Conservation (phyloP, 2,113 vertebrate genomes). For the Danionella cerebrum region DNA sequence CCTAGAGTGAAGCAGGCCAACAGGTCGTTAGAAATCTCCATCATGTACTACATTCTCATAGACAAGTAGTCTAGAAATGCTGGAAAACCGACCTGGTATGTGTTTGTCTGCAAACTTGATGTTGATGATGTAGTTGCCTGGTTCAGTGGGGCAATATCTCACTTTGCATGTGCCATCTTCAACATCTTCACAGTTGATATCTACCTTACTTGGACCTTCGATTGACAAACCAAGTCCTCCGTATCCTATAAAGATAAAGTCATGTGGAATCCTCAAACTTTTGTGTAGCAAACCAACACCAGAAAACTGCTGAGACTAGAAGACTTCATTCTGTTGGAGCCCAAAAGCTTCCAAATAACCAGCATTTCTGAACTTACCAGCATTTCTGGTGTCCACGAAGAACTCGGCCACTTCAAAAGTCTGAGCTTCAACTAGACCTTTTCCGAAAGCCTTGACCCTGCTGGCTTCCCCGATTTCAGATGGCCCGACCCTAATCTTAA, state of each 20-base stretch:
- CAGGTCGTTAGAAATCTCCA: not conserved
- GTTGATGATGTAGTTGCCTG: conserved; percentile 90
- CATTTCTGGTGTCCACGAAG: conserved; percentile 90
- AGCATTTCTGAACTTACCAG: conserved; percentile 73
- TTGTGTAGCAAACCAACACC: too few relatives aligned
- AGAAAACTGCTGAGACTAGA: too few relatives aligned
- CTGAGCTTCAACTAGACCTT: conserved; percentile 78
- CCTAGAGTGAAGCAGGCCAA: conserved; percentile 53
- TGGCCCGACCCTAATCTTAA: conserved; percentile 93
- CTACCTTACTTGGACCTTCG: conserved; percentile 97
- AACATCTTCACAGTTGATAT: conserved; percentile 94
- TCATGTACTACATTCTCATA: not conserved
- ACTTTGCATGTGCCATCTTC: conserved; percentile 93
- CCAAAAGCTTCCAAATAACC: not conserved
- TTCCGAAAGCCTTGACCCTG: conserved; percentile 83
- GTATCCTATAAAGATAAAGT: conserved; percentile 68
- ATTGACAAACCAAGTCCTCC: conserved; percentile 89
- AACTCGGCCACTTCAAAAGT: conserved; percentile 90
- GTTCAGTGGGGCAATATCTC: conserved; percentile 92
- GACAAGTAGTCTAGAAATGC: not conserved
- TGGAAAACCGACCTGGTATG: conserved; percentile 71
- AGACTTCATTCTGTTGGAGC: too few relatives aligned
- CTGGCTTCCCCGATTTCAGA: conserved; percentile 91
- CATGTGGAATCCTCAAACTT: not conserved
- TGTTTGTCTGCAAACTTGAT: conserved; percentile 96